These are phyloP conservation scores for Ptiloglossa arizonensis DNA, from an alignment of 1,140 invertebrate genomes.

Conservation along the genomic window DNA sequence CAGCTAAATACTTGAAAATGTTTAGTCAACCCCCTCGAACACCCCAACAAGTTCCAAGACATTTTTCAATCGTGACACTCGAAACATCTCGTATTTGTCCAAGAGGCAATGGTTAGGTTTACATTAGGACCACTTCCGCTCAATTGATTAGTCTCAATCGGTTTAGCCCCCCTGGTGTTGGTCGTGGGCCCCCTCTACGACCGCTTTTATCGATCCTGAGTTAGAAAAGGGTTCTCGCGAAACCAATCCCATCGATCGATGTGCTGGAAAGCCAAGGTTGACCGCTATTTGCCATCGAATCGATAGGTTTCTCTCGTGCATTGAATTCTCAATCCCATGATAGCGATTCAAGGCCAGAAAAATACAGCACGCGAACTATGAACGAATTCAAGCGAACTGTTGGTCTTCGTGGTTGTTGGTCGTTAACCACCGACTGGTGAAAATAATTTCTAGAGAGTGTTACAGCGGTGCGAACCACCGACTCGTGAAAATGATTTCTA, in stretches of 20 bases:
- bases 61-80: conserved; percentile 6
- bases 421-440: too few species aligned
- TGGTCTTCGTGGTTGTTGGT: too few species aligned
- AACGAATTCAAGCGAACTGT: too few species aligned
- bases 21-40: too few species aligned
- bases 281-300: not conserved
- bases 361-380: too few species aligned
- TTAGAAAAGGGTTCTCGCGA: not conserved
- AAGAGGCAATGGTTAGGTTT: conserved; percentile 45
- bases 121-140: conserved; percentile 63
- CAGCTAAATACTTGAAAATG: too few species aligned
- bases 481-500: too few species aligned
- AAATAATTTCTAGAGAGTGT: too few species aligned
- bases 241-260: not conserved
- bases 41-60: too few species aligned
- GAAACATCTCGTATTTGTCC: conserved; percentile 54
- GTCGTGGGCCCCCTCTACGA: conserved; percentile 7
- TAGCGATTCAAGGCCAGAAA: not conserved
- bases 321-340: too few species aligned
- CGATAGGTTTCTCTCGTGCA: not conserved
- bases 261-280: not conserved
- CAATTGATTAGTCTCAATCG: conserved; percentile 63
- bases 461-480: too few species aligned
- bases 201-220: conserved; percentile 45
- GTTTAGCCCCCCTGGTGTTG: conserved; percentile 33